Evolutionary conservation across 2,888 invertebrate genomes (phyloP).

Genomic region (Artemia sinica): DNA sequence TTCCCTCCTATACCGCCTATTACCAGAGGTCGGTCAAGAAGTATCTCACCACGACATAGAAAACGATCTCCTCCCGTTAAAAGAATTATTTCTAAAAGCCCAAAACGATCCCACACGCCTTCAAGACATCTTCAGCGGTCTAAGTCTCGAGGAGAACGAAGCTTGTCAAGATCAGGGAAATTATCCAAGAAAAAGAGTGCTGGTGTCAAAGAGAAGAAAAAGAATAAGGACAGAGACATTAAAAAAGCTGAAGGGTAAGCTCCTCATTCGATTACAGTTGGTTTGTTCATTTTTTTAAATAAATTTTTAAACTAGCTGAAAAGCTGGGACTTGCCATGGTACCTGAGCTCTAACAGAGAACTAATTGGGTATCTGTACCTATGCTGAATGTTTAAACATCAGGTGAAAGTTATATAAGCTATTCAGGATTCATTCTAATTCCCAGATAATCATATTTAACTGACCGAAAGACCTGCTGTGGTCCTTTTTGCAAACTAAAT

Average conservation of each 20-base stretch:
- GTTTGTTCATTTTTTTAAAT: too few species aligned
- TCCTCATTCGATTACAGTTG: too few species aligned
- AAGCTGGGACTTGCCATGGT: too few species aligned
- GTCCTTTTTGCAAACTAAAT: too few species aligned
- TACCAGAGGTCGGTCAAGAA: not conserved
- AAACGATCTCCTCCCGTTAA: not conserved
- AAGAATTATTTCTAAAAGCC: not conserved
- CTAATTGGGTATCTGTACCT: too few species aligned
- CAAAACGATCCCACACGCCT: not conserved
- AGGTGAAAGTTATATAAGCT: too few species aligned
- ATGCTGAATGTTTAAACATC: too few species aligned
- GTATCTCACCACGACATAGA: not conserved
- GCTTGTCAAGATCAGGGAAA: not conserved
- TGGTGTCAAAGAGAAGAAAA: slow-evolving; percentile 1
- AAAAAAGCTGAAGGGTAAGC: not conserved
- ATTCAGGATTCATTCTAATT: too few species aligned
- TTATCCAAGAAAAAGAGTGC: not conserved
- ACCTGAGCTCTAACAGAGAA: too few species aligned
- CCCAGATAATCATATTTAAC: too few species aligned
- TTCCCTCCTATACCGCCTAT: not conserved
- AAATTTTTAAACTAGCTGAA: too few species aligned
- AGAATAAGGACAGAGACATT: not conserved
- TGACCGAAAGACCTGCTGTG: too few species aligned
- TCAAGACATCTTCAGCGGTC: not conserved
- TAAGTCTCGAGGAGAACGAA: not conserved